Evolutionary conservation across 2,113 vertebrate species (phyloP), one percentile per base, ranked within the genome.

Genomic region (Cyanoliseus patagonus): DNA sequence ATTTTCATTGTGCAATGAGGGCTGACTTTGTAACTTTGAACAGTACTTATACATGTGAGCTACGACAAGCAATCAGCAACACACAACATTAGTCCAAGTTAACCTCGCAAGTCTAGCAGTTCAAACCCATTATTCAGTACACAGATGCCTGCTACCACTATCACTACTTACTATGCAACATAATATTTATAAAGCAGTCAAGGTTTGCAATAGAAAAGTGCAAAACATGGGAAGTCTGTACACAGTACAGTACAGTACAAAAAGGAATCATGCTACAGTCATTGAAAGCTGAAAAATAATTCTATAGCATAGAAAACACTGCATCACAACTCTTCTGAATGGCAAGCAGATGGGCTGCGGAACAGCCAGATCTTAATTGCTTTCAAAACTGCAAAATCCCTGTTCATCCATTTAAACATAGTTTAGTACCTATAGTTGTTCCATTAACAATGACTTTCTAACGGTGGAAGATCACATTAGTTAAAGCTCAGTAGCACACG

Each of bases 1-100:
- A 97, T 98, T 97, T 97, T 96, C 94, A 92, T 97, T 97, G 98
- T 98, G 97, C 97, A 98, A 98, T 94, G 92, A 95, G 92, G 92
- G 94, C 68, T 79, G 94, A 94, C 67, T 92, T 90, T 88, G 91
- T 92, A 91, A 68, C 79, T 95, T 96, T 88, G 83, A 93, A 97
- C 86, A 96, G 94, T 95, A 95, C 76, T 90, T 90, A 79, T 14
- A 94, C 41, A 80, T 46, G 9, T 39, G 86, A 96, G 86, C 94
- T 92, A 96, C 74, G 75, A 88, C 72, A 95, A 96, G 89, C 93
- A 96, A 96, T 46, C 83, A 92, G 93, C 90, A 85, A 96, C 83
- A 94, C 67, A 86, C 69, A 75, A 75, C 14, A 6, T 90, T 84
- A 89, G 69, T 90, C 87, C 80, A 93, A 67, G 92, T 64, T 74